Evolutionary conservation across 1,140 invertebrate species (phyloP), one percentile per base, ranked within the genome.

Genomic region (Hormaphis cornu): DNA sequence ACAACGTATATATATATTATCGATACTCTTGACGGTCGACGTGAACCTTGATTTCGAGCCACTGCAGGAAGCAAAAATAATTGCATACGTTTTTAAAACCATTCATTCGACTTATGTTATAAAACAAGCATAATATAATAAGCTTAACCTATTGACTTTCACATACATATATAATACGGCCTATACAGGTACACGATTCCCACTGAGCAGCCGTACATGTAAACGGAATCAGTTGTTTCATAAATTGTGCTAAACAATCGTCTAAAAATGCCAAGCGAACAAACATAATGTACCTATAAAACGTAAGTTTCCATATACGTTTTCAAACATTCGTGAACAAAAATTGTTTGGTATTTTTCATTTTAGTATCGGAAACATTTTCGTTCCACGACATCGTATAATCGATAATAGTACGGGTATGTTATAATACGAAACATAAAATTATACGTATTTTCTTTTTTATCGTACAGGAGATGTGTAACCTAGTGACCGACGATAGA

Each of bases 1-100:
- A n/a, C n/a, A n/a, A n/a, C n/a, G n/a, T n/a, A n/a, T n/a, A n/a
- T n/a, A n/a, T n/a, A n/a, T n/a, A n/a, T n/a, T n/a, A n/a, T n/a
- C n/a, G n/a, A n/a, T n/a, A n/a, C n/a, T n/a, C n/a, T n/a, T n/a
- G n/a, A n/a, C n/a, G n/a, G n/a, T n/a, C n/a, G n/a, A 33, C 22
- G 14, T 24, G 26, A 50, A 50, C 22, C 20, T 50, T 10, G 5
- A 53, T 33, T 53, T 33, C n/a, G 20, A 61, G 14, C 40, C 37
- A 44, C 40, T n/a, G n/a, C n/a, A 26, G 40, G 58, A 61, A 44
- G 37, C 20, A 42, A 61, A 53, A 61, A 61, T 44, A 44, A 61
- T 61, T 61, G 58, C 40, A 46, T 26, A 44, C n/a, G 26, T 42
- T 61, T 61, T 46, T 9, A 44, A 20, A 37, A 28, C 46, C 20